These are phyloP conservation scores for Sebastiscus tertius DNA, from an alignment of 2,797 vertebrate species.

Conservation along the genomic window DNA sequence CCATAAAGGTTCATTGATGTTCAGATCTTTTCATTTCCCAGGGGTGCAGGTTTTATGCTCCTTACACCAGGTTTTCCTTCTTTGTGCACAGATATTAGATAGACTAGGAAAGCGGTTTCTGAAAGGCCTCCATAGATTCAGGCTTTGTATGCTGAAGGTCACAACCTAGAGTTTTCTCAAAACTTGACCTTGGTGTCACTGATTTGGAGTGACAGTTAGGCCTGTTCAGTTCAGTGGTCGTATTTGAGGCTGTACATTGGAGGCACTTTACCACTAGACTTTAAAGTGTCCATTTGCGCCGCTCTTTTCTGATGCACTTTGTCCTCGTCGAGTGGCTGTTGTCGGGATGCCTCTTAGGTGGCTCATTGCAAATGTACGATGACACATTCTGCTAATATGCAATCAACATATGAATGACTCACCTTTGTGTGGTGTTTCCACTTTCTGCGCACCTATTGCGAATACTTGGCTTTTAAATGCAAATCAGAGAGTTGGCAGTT, in stretches of 20 bases:
- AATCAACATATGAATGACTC: constrained; percentile 15
- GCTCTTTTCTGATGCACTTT: constrained; percentile 18
- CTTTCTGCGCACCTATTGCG: background rate
- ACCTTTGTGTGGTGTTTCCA: background rate
- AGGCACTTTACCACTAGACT: constrained; percentile 24
- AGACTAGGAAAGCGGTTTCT: constrained; percentile 32
- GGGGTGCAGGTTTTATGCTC: constrained; percentile 45
- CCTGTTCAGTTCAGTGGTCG: constrained; percentile 19
- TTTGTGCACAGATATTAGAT: constrained; percentile 45
- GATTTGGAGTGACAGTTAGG: constrained; percentile 3
- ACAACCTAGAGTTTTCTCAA: constrained; percentile 25
- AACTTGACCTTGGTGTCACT: background rate
- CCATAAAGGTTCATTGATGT: constrained; percentile 51
- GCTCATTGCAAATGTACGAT: background rate
- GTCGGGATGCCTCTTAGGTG: background rate
- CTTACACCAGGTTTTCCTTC: constrained; percentile 37
- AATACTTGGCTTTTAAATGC: constrained; percentile 29
- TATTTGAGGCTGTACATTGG: constrained; percentile 18
- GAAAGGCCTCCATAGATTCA: constrained; percentile 31
- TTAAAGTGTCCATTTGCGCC: constrained; percentile 29
- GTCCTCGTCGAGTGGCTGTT: background rate
- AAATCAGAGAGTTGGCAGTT: background rate
- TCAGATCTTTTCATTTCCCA: constrained; percentile 46
- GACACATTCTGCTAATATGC: background rate
- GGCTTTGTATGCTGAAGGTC: constrained; percentile 50